Base-by-base conservation (phyloP, 2,113 vertebrate species). In the Anolis sagrei region DNA sequence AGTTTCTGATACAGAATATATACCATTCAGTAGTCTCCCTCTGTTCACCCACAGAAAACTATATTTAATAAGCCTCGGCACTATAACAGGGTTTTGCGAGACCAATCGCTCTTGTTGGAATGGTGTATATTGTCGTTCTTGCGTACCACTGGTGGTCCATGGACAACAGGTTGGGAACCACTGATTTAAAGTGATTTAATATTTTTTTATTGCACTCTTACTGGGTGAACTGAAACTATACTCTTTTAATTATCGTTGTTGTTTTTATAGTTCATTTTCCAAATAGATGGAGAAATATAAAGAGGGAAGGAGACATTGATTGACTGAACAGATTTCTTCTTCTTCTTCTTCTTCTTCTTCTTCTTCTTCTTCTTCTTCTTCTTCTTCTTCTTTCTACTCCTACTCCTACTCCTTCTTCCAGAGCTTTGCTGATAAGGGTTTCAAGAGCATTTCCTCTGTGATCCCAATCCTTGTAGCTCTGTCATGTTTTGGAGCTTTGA, bases 401-500 rank as follows among this genome's bases (percentile, higher is more conserved):
- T n/a, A n/a, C n/a, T n/a, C n/a, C n/a, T 83, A n/a, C n/a, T 44
- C 39, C 39, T 86, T 78, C 74, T 1, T 36, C 85, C 88, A 96
- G 96, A 96, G 94, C 2, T 98, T 95, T 92, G 94, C 95, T 66
- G 93, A 92, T 29, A 94, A 92, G 6, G 88, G 91, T 61, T 92
- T 97, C 58, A 91, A 93, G 86, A 93, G 90, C 0, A 18, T 96
- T 85, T 94, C 96, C 2, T 90, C 94, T 0, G 76, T 94, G 76
- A 89, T 97, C 79, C 96, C 96, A 16, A 0, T 95, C 64, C 94
- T 97, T 4, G 95, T 97, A 72, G 93, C 95, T n/a, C 32, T 96
- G 4, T 96, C 97, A 39, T 96, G 95, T 82, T 96, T 98, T 19
- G 97, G 97, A 21, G 89, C 95, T 14, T 93, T 92, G 0, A 96